Evolutionary conservation across 2,888 invertebrate species (phyloP).

Genomic region (Acanthoscelides obtectus): DNA sequence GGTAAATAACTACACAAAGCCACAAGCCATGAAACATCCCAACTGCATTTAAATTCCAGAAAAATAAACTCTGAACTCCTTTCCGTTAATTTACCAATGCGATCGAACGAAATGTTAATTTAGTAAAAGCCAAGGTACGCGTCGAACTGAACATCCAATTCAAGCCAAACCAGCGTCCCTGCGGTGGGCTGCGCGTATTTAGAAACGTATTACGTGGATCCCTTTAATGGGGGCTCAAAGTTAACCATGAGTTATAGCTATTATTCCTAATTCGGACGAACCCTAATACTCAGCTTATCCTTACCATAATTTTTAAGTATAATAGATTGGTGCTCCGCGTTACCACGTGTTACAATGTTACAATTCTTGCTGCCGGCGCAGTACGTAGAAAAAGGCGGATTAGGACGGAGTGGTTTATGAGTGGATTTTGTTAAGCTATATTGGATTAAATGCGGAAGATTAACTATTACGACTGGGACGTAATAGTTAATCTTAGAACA

Average conservation of each 20-base stretch:
- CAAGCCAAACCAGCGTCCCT: background rate
- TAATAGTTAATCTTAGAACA: background rate
- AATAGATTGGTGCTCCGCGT: background rate
- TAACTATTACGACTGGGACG: background rate
- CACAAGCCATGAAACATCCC: too few relatives aligned
- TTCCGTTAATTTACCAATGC: background rate
- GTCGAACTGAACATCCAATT: too few relatives aligned
- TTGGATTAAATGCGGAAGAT: background rate
- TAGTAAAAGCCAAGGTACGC: background rate
- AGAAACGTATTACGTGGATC: constrained; percentile 30
- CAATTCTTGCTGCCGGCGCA: background rate
- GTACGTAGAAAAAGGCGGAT: background rate
- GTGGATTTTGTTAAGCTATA: background rate
- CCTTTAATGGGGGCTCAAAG: constrained; percentile 29
- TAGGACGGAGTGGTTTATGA: background rate
- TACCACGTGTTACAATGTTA: background rate
- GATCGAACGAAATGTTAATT: background rate
- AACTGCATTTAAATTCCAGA: too few relatives aligned
- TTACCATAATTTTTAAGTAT: constrained; percentile 18
- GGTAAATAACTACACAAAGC: too few relatives aligned
- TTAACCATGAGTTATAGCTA: constrained; percentile 29
- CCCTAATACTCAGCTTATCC: constrained; percentile 19
- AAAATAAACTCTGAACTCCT: too few relatives aligned
- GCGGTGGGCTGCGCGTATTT: constrained; percentile 22
- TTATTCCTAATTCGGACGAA: constrained; percentile 26